These are phyloP conservation scores for Charina bottae DNA, from an alignment of 2,113 vertebrate genomes.

Conservation along the genomic window DNA sequence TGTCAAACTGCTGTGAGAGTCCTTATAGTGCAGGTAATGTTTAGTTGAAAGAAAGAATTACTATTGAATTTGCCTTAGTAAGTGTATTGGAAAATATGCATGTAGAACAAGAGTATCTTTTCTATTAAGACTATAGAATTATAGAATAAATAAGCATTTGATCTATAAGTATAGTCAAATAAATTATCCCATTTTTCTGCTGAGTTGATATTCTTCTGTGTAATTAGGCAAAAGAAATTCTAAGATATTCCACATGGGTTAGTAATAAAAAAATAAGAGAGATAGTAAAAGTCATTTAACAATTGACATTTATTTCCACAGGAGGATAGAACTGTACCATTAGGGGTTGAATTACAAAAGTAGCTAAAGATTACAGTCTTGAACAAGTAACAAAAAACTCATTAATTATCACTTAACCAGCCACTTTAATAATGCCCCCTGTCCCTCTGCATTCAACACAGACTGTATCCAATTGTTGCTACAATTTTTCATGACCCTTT, in stretches of 20 bases:
- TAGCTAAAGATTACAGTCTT: not conserved
- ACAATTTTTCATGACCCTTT: not conserved
- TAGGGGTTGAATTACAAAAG: not conserved
- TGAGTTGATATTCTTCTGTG: not conserved
- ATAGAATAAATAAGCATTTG: slow-evolving; percentile 1
- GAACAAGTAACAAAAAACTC: not conserved
- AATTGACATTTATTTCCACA: slow-evolving; percentile 7
- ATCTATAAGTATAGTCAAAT: not conserved
- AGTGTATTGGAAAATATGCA: not conserved
- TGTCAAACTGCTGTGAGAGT: not conserved
- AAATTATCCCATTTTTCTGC: not conserved
- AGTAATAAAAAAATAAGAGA: not conserved
- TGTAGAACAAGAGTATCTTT: not conserved
- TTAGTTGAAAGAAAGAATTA: not conserved
- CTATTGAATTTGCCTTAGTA: not conserved
- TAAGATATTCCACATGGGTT: not conserved
- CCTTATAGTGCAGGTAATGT: slow-evolving; percentile 8
- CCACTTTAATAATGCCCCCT: not conserved
- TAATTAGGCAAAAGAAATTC: not conserved
- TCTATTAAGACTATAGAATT: not conserved
- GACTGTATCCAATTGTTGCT: not conserved
- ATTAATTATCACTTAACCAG: not conserved
- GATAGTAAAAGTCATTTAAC: slow-evolving; percentile 7
- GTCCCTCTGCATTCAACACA: not conserved
- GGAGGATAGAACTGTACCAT: not conserved